Base-by-base conservation (phyloP, 2,113 vertebrate genomes). In the Ageneiosus marmoratus region DNA sequence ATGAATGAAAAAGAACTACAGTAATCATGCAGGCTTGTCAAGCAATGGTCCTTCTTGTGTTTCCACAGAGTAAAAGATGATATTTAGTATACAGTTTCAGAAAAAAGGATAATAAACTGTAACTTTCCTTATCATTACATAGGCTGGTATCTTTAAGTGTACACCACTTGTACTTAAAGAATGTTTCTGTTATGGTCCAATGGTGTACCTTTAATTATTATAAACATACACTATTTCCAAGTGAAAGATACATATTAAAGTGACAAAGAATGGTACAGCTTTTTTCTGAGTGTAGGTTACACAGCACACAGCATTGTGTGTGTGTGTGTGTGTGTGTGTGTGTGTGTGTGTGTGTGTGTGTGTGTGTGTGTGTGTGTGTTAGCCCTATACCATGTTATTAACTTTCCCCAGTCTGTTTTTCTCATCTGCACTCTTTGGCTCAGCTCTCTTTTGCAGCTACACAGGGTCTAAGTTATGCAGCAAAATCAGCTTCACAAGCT, bases 371-470 rank as follows among this genome's bases (percentile, higher is more conserved):
- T 75, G 48, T 84, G 41, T 58, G 67, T 60, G 53, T 81, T 55
- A 44, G 63, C n/a, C 10, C 44, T 53, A 34, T 63, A 76, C 65
- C 44, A 75, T 60, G 73, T 85, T 60, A 79, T 82, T 82, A 79
- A 75, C 80, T 83, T 20, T 79, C 76, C 8, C 15, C 69, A 7
- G 76, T 82, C 74, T 87, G 86, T 20, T 77, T 85, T 85, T 80
- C 83, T 87, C 86, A 87, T 85, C 58, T 76, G 51, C 18, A 12
- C 51, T 51, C 53, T 79, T 72, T 72, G 69, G 44, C 46, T 32
- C 60, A 46, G 67, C 75, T 50, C 65, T 32, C 41, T 48, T 32
- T 24, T 70, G 70, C 73, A 55, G 77, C 50, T 76, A 56, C 70
- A 51, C 60, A 77, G 72, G 62, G 18, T 67, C 80, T 56, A 56